Base-by-base conservation (phyloP, 2,113 vertebrate genomes). In the Spea bombifrons region DNA sequence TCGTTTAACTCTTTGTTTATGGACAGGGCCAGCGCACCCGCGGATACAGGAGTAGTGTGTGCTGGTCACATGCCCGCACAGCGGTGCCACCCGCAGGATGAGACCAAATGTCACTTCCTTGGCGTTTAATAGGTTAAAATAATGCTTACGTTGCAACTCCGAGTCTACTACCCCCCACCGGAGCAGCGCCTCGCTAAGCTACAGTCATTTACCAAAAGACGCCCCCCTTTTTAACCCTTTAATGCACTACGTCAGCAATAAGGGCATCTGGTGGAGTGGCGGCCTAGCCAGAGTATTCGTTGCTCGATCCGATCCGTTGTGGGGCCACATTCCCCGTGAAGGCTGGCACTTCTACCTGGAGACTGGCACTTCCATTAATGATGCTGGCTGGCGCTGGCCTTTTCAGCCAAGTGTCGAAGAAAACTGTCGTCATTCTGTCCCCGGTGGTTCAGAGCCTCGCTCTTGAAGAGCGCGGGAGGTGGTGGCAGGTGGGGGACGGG, bases 381-480 rank as follows among this genome's bases (percentile, higher is more conserved):
- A 80, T 96, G 96, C 88, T 92, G 96, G 2, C 94, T 86, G 0
- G 94, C 87, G 4, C 91, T 89, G 86, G 83, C 93, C 84, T 96
- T 95, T 70, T 97, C 96, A 5, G 93, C 88, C 92, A 97, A 91
- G 88, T 97, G 96, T 78, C 95, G 93, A 89, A 98, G 92, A 73
- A 97, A 98, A 86, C 76, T 88, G 88, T 96, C 96, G 86, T 96
- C 96, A 2, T 86, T 84, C 30, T 95, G 96, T 81, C 95, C 94
- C 69, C 96, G 91, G 86, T 97, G 95, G 83, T 96, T 98, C 77
- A 96, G 89, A 49, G 95, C 94, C 94, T 99, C 97, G 6, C 95
- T 98, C 90, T 98, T 98, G 78, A 99, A 98, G 75, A 99, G 96
- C 49, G 96, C 95, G 0, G 97, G 97, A 1, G 97, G 95, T 2